Evolutionary conservation across 1,140 invertebrate genomes (phyloP).

Genomic region (Babylonia areolata): DNA sequence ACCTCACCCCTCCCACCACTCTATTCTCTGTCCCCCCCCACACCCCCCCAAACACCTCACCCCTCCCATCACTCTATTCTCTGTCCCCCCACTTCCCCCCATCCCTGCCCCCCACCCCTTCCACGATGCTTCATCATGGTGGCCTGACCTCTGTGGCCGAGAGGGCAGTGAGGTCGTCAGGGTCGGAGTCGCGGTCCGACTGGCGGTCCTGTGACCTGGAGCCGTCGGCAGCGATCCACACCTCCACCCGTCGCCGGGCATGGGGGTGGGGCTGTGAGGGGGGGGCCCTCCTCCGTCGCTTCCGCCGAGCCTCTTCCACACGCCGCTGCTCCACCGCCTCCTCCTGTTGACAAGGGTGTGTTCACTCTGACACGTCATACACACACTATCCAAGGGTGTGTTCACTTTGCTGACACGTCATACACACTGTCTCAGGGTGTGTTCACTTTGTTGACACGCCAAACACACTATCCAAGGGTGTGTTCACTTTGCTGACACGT

Average conservation of each 20-base stretch:
- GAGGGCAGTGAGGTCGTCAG: constrained; percentile 83
- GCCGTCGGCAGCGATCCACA: constrained; percentile 72
- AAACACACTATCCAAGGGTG: no score
- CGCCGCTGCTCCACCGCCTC: constrained; percentile 82
- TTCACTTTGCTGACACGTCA: no score
- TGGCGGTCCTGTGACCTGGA: constrained; percentile 68
- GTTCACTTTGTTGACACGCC: no score
- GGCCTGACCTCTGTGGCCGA: constrained; percentile 84
- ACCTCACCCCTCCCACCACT: no score
- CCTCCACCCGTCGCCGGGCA: constrained; percentile 65
- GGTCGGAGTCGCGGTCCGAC: constrained; percentile 71
- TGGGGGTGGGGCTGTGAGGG: constrained; percentile 32
- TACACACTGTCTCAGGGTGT: no score
- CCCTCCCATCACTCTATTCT: no score
- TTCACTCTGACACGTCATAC: background rate
- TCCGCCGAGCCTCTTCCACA: constrained; percentile 84
- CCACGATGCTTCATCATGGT: no score
- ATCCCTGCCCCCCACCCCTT: background rate
- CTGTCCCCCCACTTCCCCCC: no score
- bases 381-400: no score
- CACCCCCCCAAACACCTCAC: no score
- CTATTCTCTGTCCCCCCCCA: no score
- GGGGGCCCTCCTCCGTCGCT: constrained; percentile 77
- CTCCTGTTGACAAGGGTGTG: constrained; percentile 46
- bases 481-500: no score